Evolutionary conservation across 2,113 vertebrate genomes (phyloP).

Genomic region (Sylvilagus bachmani): DNA sequence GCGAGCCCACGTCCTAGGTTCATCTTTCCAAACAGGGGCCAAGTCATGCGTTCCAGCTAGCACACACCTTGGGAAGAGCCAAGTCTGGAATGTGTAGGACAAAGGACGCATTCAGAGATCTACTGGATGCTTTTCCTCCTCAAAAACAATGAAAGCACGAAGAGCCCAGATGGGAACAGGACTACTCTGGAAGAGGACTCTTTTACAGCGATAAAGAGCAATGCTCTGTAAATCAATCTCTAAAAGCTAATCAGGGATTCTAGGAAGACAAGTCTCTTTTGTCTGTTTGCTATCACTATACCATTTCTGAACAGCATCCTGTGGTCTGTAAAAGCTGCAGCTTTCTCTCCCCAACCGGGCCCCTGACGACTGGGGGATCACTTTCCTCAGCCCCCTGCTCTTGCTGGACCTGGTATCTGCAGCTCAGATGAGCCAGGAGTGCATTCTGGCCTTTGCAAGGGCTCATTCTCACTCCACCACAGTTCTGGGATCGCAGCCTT

Average conservation of each 20-base stretch:
- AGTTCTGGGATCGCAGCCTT: constrained; percentile 11
- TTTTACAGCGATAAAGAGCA: constrained; percentile 24
- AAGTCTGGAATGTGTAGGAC: constrained; percentile 45
- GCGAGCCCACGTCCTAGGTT: constrained; percentile 55
- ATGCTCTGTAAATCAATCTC: constrained; percentile 27
- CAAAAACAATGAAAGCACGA: constrained; percentile 45
- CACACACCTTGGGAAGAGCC: constrained; percentile 49
- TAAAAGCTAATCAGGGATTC: constrained; percentile 37
- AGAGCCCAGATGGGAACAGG: background rate
- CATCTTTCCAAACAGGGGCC: constrained; percentile 56
- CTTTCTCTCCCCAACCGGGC: background rate
- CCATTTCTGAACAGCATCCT: background rate
- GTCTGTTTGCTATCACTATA: constrained; percentile 10
- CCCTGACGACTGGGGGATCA: background rate
- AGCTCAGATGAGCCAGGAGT: background rate
- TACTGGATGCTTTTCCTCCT: constrained; percentile 48
- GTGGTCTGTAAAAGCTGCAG: background rate
- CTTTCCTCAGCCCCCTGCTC: background rate
- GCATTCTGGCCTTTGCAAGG: background rate
- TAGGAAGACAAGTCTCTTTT: constrained; percentile 28
- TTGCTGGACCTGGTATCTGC: background rate
- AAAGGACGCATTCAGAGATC: constrained; percentile 72
- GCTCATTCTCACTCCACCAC: background rate
- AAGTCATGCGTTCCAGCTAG: background rate
- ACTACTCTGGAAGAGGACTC: background rate